These are phyloP conservation scores for Scomberomorus guttatus DNA, from an alignment of 2,797 vertebrate genomes.

Conservation along the genomic window DNA sequence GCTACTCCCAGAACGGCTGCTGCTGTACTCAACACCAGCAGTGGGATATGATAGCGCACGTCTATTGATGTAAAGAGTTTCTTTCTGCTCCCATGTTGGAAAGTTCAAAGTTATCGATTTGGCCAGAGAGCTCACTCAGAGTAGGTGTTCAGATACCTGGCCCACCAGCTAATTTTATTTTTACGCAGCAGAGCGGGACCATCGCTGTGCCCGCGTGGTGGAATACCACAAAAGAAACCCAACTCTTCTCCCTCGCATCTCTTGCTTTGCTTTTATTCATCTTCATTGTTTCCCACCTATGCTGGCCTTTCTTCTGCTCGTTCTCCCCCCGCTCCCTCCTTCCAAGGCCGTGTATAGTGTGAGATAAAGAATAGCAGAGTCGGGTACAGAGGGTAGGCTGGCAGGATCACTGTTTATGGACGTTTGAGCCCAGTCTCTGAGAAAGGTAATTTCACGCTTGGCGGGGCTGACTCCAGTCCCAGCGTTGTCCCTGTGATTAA, in stretches of 20 bases:
- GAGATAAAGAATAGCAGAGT: constrained; percentile 73
- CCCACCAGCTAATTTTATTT: constrained; percentile 66
- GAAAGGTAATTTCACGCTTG: constrained; percentile 89
- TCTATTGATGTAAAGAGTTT: constrained; percentile 73
- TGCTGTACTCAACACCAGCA: constrained; percentile 54
- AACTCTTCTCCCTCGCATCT: constrained; percentile 28
- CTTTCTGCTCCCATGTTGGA: constrained; percentile 60
- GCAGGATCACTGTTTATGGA: constrained; percentile 84
- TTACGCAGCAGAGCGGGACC: constrained; percentile 48
- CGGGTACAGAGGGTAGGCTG: constrained; percentile 67
- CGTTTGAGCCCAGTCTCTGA: constrained; percentile 77
- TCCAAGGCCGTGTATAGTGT: constrained; percentile 61
- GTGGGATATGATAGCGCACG: constrained; percentile 56
- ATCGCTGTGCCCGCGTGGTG: constrained; percentile 36
- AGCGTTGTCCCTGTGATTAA: constrained; percentile 83
- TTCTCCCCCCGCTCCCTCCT: constrained; percentile 39
- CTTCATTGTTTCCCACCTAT: constrained; percentile 52
- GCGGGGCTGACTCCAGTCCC: constrained; percentile 74
- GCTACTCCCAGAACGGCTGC: constrained; percentile 61
- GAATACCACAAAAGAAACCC: constrained; percentile 49
- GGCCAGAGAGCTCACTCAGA: constrained; percentile 55
- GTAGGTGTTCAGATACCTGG: constrained; percentile 75
- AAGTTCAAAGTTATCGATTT: constrained; percentile 78
- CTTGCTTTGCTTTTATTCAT: constrained; percentile 34
- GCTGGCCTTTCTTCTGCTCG: constrained; percentile 51